Evolutionary conservation across 2,888 invertebrate genomes (phyloP).

Genomic region (Philaethria dido): DNA sequence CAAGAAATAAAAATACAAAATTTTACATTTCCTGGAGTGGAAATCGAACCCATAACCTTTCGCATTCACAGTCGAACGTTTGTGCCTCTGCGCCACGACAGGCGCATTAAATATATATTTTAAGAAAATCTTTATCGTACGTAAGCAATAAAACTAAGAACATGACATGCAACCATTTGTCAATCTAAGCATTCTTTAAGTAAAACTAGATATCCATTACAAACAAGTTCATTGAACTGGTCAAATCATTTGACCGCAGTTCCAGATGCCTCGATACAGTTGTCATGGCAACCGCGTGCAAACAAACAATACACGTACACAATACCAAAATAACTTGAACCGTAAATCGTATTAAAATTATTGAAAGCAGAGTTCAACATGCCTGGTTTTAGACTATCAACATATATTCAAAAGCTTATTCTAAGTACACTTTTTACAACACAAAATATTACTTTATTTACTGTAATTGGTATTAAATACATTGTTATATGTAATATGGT

Average conservation of each 20-base stretch:
- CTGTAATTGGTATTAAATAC: not conserved
- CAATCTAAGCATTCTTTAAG: not conserved
- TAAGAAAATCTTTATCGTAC: no score
- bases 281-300: conserved; percentile 61
- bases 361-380: not conserved
- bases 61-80: no score
- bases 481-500: not conserved
- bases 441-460: conserved; percentile 6
- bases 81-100: no score
- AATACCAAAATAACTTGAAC: conserved; percentile 1
- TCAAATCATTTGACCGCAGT: conserved; percentile 60
- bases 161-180: not conserved
- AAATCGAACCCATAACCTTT: no score
- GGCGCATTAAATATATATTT: no score
- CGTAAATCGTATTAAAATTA: not conserved
- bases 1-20: no score
- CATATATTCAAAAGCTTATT: conserved; percentile 5
- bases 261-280: conserved; percentile 73
- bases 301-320: conserved; percentile 53
- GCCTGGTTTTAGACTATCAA: not conserved
- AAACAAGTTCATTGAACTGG: conserved; percentile 63
- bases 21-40: no score
- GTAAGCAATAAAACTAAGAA: not conserved
- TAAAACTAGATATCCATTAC: conserved; percentile 26
- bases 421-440: not conserved